Evolutionary conservation across 2,797 vertebrate species (phyloP).

Genomic region (Tinamus major): DNA sequence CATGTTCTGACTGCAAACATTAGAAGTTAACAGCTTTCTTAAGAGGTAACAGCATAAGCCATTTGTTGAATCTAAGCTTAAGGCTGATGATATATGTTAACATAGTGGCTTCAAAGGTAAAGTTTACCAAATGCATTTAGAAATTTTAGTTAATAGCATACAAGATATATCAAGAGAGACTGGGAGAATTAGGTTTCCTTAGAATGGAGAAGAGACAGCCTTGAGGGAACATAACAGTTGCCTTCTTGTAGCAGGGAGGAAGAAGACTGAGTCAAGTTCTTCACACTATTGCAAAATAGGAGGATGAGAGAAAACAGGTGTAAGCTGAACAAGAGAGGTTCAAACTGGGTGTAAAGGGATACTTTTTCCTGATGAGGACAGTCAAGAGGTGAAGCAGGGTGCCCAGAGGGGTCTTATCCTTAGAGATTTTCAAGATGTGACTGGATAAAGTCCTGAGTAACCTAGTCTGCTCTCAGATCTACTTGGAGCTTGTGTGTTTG

Average conservation of each 20-base stretch:
- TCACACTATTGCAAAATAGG: not conserved
- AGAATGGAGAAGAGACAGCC: accelerated
- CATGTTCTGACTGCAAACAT: slow-evolving; percentile 24
- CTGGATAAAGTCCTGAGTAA: not conserved
- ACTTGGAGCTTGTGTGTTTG: not conserved
- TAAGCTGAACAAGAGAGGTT: not conserved
- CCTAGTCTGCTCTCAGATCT: not conserved
- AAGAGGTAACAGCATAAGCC: slow-evolving; percentile 32
- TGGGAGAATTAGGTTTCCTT: not conserved
- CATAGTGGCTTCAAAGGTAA: slow-evolving; percentile 22
- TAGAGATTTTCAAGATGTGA: not conserved
- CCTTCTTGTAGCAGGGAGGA: not conserved
- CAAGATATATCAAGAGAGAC: not conserved
- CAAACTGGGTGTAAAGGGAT: not conserved
- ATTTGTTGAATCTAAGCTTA: slow-evolving; percentile 34
- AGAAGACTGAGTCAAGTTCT: not conserved
- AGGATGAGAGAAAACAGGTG: not conserved
- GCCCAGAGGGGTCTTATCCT: not conserved
- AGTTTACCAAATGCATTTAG: not conserved
- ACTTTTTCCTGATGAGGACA: not conserved
- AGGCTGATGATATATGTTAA: slow-evolving; percentile 15
- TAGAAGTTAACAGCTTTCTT: slow-evolving; percentile 41
- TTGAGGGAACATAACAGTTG: not conserved
- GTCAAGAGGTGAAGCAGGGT: not conserved
- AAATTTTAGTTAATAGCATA: not conserved